These are phyloP conservation scores for Morinoia aosen DNA, from an alignment of 2,888 invertebrate genomes.

Conservation along the genomic window DNA sequence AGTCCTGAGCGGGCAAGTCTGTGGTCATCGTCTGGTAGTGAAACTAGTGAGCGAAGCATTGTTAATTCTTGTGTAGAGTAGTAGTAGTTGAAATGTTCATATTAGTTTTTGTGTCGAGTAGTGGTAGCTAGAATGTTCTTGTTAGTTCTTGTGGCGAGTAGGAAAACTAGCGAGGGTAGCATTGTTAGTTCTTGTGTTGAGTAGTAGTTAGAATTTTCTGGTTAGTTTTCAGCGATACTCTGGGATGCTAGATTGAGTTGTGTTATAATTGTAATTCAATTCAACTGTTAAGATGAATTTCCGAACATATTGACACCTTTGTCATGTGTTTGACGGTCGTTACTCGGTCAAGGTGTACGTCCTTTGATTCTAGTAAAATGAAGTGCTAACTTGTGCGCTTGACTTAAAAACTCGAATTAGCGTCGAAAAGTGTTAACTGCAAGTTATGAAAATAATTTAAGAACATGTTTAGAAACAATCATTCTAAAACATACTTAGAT, in stretches of 20 bases:
- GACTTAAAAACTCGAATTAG: too few relatives aligned
- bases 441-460: not conserved
- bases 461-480: not conserved
- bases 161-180: not conserved
- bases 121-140: too few relatives aligned
- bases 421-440: too few relatives aligned
- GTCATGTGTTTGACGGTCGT: not conserved
- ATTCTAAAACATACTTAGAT: not conserved
- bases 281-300: not conserved
- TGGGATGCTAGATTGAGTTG: too few relatives aligned
- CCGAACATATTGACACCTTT: not conserved
- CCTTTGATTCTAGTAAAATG: not conserved
- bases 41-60: too few relatives aligned
- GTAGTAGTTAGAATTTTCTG: not conserved
- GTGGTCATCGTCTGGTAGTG: too few relatives aligned
- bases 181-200: not conserved
- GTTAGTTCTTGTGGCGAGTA: not conserved
- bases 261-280: too few relatives aligned
- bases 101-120: too few relatives aligned
- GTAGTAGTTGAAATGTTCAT: too few relatives aligned
- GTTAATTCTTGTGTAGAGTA: too few relatives aligned
- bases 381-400: too few relatives aligned
- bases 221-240: not conserved
- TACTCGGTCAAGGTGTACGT: not conserved
- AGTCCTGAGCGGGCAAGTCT: not conserved